Evolutionary conservation across 2,888 invertebrate genomes (phyloP).

Genomic region (Cryptocheilus praepositus): DNA sequence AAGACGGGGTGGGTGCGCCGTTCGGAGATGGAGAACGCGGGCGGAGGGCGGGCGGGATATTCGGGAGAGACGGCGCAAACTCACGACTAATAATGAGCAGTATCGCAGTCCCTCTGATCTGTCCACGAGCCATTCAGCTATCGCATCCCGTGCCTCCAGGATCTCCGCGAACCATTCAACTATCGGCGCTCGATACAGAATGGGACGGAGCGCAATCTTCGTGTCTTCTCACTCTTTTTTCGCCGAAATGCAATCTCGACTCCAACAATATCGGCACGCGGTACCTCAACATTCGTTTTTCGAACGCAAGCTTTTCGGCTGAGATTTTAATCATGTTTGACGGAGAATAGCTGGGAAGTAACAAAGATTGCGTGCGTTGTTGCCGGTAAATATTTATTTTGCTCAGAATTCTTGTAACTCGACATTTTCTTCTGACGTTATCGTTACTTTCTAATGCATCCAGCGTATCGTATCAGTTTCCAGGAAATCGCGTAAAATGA

Average conservation of each 20-base stretch:
- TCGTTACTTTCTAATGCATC: too few relatives aligned
- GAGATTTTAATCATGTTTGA: too few relatives aligned
- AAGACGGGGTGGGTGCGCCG: not conserved
- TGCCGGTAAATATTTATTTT: too few relatives aligned
- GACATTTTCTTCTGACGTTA: too few relatives aligned
- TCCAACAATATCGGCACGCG: too few relatives aligned
- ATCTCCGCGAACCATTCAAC: slow-evolving; percentile 3
- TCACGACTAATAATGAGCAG: slow-evolving; percentile 67
- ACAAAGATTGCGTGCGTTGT: too few relatives aligned
- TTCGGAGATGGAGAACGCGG: slow-evolving; percentile 3
- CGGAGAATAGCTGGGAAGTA: too few relatives aligned
- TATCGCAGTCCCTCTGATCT: slow-evolving; percentile 40
- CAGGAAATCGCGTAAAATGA: slow-evolving; percentile 42
- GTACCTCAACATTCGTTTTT: not conserved
- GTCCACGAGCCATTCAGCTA: slow-evolving; percentile 27
- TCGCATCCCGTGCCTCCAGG: slow-evolving; percentile 8
- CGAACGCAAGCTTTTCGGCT: too few relatives aligned
- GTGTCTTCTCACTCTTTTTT: not conserved
- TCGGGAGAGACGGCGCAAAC: slow-evolving; percentile 47
- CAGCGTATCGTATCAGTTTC: slow-evolving; percentile 11
- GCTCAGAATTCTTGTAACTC: too few relatives aligned
- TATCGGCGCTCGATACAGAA: slow-evolving; percentile 1
- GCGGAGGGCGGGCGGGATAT: slow-evolving; percentile 20
- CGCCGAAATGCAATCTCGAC: not conserved
- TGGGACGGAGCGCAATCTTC: slow-evolving; percentile 1